Evolutionary conservation across 2,113 vertebrate species (phyloP).

Genomic region (Halcyon malimbica): DNA sequence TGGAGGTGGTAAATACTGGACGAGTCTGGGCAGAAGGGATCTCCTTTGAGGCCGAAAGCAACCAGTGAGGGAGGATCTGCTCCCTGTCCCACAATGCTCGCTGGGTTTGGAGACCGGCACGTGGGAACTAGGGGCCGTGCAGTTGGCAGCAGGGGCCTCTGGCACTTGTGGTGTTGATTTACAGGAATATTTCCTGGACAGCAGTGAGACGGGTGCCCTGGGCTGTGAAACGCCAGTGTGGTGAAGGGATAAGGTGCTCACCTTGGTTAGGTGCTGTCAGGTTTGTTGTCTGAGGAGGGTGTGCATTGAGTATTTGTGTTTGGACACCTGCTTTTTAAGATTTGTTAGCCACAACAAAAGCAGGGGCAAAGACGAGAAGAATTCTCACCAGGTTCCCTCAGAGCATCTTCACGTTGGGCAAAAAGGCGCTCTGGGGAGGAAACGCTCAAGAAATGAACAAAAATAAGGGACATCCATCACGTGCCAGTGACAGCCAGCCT

Average conservation of each 20-base stretch:
- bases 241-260: neutral
- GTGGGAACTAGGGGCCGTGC: neutral
- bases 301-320: neutral
- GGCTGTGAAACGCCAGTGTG: neutral
- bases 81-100: neutral
- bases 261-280: neutral
- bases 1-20: neutral
- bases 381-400: neutral
- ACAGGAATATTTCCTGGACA: neutral
- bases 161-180: neutral
- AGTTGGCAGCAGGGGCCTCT: accelerated
- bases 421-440: neutral
- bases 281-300: neutral
- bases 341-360: neutral
- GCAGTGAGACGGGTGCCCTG: neutral
- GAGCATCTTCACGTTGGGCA: accelerated
- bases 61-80: neutral
- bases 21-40: neutral
- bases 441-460: neutral
- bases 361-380: neutral
- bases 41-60: neutral
- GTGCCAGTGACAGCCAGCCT: neutral
- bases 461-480: neutral
- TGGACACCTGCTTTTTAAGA: neutral
- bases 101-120: neutral